Evolutionary conservation across 2,888 invertebrate genomes (phyloP).

Genomic region (Fragum fragum): DNA sequence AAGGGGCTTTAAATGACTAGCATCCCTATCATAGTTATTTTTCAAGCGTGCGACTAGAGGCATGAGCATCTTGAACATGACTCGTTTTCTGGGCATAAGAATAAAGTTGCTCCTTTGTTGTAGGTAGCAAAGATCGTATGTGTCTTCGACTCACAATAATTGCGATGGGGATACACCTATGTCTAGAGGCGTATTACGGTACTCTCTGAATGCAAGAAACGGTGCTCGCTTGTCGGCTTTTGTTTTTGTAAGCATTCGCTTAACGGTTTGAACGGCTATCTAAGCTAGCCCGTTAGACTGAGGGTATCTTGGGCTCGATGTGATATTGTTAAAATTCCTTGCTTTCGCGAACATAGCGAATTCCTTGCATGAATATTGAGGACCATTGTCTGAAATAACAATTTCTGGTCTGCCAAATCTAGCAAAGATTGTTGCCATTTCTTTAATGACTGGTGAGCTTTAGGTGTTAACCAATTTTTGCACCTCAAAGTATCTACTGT

Average conservation of each 20-base stretch:
- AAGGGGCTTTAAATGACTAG: slow-evolving; percentile 32
- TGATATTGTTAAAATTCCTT: slow-evolving; percentile 52
- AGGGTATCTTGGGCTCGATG: slow-evolving; percentile 53
- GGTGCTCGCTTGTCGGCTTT: slow-evolving; percentile 35
- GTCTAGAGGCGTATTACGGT: slow-evolving; percentile 41
- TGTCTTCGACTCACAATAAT: slow-evolving; percentile 45
- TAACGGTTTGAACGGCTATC: slow-evolving; percentile 54
- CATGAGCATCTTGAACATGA: neutral
- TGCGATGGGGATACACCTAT: slow-evolving; percentile 47
- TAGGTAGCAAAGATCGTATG: slow-evolving; percentile 44
- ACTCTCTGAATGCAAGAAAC: slow-evolving; percentile 44
- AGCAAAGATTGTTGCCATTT: slow-evolving; percentile 55
- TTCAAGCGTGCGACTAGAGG: slow-evolving; percentile 25
- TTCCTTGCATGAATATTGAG: slow-evolving; percentile 42
- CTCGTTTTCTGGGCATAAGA: slow-evolving; percentile 15
- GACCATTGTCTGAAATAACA: slow-evolving; percentile 55
- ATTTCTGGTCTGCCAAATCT: too few relatives aligned
- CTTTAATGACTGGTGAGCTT: slow-evolving; percentile 43
- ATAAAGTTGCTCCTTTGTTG: slow-evolving; percentile 26
- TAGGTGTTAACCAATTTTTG: slow-evolving; percentile 44
- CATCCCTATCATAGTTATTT: slow-evolving; percentile 25
- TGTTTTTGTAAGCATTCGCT: slow-evolving; percentile 53
- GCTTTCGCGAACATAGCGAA: slow-evolving; percentile 53
- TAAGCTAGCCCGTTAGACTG: slow-evolving; percentile 55
- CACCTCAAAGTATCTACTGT: slow-evolving; percentile 55